phyloP scores from a whole-genome alignment of 2,113 vertebrate genomes.

The Prionailurus viverrinus region DNA sequence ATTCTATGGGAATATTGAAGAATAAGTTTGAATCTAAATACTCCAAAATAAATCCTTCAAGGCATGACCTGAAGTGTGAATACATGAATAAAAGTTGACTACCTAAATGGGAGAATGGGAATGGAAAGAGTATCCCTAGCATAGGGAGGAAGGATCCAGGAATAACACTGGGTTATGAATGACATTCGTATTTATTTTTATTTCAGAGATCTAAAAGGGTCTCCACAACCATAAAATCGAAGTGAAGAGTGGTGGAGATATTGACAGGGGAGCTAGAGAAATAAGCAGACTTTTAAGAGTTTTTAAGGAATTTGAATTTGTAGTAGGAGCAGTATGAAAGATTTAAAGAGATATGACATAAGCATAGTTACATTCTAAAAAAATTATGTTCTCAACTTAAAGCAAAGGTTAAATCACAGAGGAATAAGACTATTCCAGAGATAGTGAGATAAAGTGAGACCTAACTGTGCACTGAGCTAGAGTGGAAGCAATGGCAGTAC shows the following conservation, averaged over 20 bases:
- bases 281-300: neutral
- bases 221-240: neutral
- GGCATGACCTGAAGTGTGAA: neutral
- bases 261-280: neutral
- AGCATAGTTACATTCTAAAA: neutral
- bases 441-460: neutral
- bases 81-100: neutral
- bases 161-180: neutral
- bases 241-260: neutral
- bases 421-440: too few species aligned
- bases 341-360: neutral
- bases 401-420: neutral
- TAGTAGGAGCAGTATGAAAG: neutral
- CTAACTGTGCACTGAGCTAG: neutral
- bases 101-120: neutral
- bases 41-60: neutral
- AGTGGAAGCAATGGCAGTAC: neutral
- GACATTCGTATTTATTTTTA: neutral
- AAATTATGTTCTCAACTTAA: neutral
- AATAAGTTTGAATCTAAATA: neutral
- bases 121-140: neutral
- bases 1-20: neutral
- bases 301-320: neutral
- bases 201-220: neutral
- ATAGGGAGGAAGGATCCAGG: neutral